Base-by-base conservation (phyloP, 2,113 vertebrate species). In the Epinephelus moara region DNA sequence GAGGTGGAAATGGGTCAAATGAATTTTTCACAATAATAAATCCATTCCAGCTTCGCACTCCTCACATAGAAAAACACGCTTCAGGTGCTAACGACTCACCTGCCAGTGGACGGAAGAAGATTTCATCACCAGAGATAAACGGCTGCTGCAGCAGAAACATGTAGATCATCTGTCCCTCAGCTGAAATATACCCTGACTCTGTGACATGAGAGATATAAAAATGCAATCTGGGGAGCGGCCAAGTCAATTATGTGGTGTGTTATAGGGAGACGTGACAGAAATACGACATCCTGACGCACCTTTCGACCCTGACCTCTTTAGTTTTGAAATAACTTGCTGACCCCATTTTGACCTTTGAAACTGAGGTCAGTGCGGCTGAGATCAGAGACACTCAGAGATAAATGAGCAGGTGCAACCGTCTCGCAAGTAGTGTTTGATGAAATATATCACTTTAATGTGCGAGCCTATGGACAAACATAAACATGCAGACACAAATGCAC, bases 271-370 rank as follows among this genome's bases (percentile, higher is more conserved):
- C 4, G 59, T 82, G 88, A 85, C 81, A 85, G 84, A 91, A 92
- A 89, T 91, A 91, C 50, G 40, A 85, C 79, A 33, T 83, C 5
- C 37, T 18, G 23, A 69, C 75, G 70, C 37, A 72, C 37, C 59
- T 69, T 91, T 85, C 50, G 63, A 92, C 89, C 88, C 63, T 75
- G 82, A 78, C 81, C 82, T 67, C 81, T 70, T 70, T 61, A 40
- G 50, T n/a, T 80, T 89, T 75, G 56, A 87, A 89, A 87, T 83
- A 88, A 84, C 62, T 81, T 33, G 42, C 77, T 86, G 78, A 88
- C 91, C 89, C 73, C 25, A 4, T 61, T 17, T 13, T 79, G 80
- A 86, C 85, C 84, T 76, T 49, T 73, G 52, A 75, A 74, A 68
- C 56, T 11, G 47, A 80, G 85, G 80, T 87, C 76, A 85, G 50